Percentiles rank a stretch among this genome's conserved stretches.
Conservation (phyloP, 1,140 invertebrate species). For the Pogonus chalceus region DNA sequence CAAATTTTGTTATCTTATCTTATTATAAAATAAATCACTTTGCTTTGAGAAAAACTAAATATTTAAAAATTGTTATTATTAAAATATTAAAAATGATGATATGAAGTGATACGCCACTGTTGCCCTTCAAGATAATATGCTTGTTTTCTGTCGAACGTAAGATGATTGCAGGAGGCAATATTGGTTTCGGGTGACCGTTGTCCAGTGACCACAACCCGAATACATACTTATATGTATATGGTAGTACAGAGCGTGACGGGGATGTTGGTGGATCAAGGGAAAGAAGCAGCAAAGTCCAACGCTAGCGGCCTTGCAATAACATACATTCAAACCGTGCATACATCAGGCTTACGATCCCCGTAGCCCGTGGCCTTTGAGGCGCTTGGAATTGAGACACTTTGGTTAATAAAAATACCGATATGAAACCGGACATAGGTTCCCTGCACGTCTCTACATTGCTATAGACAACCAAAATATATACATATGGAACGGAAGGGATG, state of each 20-base stretch:
- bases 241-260: background rate
- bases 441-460: too few relatives aligned
- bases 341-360: constrained; percentile 16
- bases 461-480: too few relatives aligned
- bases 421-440: constrained; percentile 26
- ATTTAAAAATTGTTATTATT: background rate
- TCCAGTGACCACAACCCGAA: too few relatives aligned
- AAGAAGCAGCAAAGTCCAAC: background rate
- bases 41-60: too few relatives aligned
- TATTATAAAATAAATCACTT: too few relatives aligned
- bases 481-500: too few relatives aligned
- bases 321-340: constrained; percentile 22
- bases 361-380: constrained; percentile 26
- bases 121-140: background rate
- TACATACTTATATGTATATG: too few relatives aligned
- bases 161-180: constrained; percentile 2
- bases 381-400: constrained; percentile 24
- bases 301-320: constrained; percentile 22
- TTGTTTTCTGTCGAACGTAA: background rate
- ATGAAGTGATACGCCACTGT: too few relatives aligned
- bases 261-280: background rate
- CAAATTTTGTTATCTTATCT: too few relatives aligned
- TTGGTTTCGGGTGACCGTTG: background rate
- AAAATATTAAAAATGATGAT: background rate
- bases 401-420: constrained; percentile 32